phyloP scores from a whole-genome alignment of 2,113 vertebrate genomes.

The Tiliqua scincoides region DNA sequence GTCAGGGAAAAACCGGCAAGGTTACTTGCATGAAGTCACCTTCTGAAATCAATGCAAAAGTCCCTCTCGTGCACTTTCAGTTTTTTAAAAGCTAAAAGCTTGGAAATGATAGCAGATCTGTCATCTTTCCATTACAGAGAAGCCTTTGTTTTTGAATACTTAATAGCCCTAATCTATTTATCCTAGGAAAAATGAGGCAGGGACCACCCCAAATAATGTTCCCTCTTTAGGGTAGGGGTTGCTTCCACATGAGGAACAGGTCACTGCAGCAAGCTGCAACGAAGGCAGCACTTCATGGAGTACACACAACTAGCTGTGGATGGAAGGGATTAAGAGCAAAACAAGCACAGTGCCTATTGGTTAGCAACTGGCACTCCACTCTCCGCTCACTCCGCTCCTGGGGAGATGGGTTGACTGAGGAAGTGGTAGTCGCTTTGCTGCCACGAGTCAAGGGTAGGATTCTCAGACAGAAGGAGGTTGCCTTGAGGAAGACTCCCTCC shows the following conservation, averaged over 20 bases:
- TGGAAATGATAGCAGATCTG: constrained; percentile 1
- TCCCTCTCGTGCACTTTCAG: neutral
- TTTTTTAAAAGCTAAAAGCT: constrained; percentile 27
- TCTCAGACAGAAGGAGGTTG: no score
- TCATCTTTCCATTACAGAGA: neutral
- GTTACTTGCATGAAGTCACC: constrained; percentile 20
- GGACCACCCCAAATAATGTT: neutral
- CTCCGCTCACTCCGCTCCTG: no score
- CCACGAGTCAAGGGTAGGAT: no score
- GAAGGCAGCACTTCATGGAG: neutral
- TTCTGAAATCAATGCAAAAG: constrained; percentile 44
- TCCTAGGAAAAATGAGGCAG: neutral
- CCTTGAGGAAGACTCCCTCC: no score
- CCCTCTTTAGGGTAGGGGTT: neutral
- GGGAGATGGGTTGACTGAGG: no score
- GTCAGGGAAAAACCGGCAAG: constrained; percentile 14
- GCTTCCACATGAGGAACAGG: neutral
- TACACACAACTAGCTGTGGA: no score
- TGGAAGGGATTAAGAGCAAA: no score
- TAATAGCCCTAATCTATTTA: neutral
- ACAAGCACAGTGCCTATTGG: no score
- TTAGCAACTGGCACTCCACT: no score
- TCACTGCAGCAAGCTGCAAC: neutral
- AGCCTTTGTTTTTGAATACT: neutral
- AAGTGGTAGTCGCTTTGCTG: no score